phyloP scores from a whole-genome alignment of 1,140 invertebrate genomes.

The Pogonomyrmex californicus region DNA sequence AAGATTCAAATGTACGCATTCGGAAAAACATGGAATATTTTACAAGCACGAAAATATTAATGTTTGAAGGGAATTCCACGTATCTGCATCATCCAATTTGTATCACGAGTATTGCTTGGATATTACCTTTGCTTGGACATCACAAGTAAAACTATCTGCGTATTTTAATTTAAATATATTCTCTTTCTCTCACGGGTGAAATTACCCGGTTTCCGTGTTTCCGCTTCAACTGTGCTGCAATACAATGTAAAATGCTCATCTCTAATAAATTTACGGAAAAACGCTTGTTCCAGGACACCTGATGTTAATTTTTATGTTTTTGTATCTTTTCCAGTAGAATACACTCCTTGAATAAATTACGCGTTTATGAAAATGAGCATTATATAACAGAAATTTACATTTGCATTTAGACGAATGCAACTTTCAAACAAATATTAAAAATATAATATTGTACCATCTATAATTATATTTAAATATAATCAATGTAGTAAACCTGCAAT shows the following conservation, averaged over 20 bases:
- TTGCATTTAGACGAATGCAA: background rate
- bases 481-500: background rate
- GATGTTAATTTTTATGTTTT: conserved; percentile 30
- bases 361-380: conserved; percentile 1
- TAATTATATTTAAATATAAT: background rate
- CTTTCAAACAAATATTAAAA: conserved; percentile 3
- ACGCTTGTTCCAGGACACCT: background rate
- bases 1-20: background rate
- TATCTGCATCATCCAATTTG: conserved; percentile 32
- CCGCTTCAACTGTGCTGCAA: conserved; percentile 5
- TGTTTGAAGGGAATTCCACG: background rate
- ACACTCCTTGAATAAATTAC: conserved; percentile 11
- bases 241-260: conserved; percentile 29
- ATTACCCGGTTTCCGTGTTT: conserved; percentile 21
- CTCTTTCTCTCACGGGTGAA: background rate
- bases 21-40: conserved; percentile 10
- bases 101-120: background rate
- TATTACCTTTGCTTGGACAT: conserved; percentile 4
- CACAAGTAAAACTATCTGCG: conserved; percentile 4
- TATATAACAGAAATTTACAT: background rate
- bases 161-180: conserved; percentile 16
- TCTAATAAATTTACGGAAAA: conserved; percentile 40
- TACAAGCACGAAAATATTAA: background rate
- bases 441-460: background rate
- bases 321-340: background rate